A percentile compares a stretch with the other conserved stretches of the same genome.
phyloP scores from a whole-genome alignment of 2,113 vertebrate species.

The Hyaena hyaena region DNA sequence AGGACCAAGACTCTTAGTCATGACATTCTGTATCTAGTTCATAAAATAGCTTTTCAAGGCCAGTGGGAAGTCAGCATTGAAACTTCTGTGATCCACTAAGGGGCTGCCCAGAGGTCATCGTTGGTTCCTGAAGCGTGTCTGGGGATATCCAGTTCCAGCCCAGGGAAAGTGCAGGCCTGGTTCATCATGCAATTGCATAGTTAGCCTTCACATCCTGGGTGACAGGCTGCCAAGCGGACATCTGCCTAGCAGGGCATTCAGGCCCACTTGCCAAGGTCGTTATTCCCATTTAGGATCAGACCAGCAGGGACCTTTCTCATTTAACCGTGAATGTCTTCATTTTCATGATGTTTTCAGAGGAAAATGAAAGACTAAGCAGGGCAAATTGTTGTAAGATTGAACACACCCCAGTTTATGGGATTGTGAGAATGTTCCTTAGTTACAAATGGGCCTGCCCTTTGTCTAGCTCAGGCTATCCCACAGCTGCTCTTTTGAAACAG shows the following conservation, averaged over 20 bases:
- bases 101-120: background rate
- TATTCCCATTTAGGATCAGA: conserved; percentile 79
- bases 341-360: conserved; percentile 81
- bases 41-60: background rate
- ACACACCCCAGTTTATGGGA: conserved; percentile 61
- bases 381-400: conserved; percentile 19
- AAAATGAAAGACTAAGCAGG: conserved; percentile 75
- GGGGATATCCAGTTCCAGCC: conserved; percentile 2
- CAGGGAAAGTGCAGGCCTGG: conserved; percentile 54
- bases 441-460: conserved; percentile 73
- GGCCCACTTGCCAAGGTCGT: conserved; percentile 65
- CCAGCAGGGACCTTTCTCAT: conserved; percentile 76
- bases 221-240: conserved; percentile 75
- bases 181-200: conserved; percentile 38
- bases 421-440: conserved; percentile 42
- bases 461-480: conserved; percentile 47
- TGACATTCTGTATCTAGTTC: background rate
- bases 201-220: conserved; percentile 68
- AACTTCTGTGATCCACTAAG: background rate
- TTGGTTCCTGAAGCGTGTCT: background rate
- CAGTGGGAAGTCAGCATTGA: background rate
- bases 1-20: background rate
- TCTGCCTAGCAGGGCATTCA: conserved; percentile 69
- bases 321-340: conserved; percentile 80
- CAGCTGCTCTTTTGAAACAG: conserved; percentile 77